Percentiles rank a stretch among this genome's conserved stretches.
These are phyloP conservation scores for Mixornis gularis DNA, from an alignment of 2,113 vertebrate genomes.

Conservation along the genomic window DNA sequence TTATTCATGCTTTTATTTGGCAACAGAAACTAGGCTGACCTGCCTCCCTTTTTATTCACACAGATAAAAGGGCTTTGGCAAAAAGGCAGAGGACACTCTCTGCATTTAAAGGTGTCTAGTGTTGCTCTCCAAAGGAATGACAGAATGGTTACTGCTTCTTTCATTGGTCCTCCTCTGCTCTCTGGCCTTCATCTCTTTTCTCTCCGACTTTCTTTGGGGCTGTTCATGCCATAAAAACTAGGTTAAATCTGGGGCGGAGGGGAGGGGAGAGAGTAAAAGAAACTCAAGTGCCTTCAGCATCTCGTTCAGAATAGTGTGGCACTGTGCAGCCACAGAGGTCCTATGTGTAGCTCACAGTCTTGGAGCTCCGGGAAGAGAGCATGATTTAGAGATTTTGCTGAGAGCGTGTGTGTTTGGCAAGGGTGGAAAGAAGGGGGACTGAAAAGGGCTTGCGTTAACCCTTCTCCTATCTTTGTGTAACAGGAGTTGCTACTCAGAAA, in stretches of 20 bases:
- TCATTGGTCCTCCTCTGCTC: slow-evolving; percentile 60
- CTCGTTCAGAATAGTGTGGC: slow-evolving; percentile 54
- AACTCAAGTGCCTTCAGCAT: slow-evolving; percentile 63
- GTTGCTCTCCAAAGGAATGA: slow-evolving; percentile 66
- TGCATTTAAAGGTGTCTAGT: slow-evolving; percentile 61
- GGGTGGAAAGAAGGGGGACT: not conserved
- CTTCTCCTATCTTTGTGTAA: slow-evolving; percentile 11
- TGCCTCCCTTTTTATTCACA: slow-evolving; percentile 55
- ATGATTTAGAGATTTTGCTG: slow-evolving; percentile 47
- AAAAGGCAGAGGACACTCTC: slow-evolving; percentile 43
- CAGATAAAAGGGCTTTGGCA: slow-evolving; percentile 51
- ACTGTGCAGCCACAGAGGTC: slow-evolving; percentile 51
- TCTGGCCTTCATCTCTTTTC: slow-evolving; percentile 54
- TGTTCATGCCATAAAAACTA: slow-evolving; percentile 67
- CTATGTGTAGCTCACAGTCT: slow-evolving; percentile 24
- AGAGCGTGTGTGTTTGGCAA: not conserved
- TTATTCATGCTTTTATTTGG: slow-evolving; percentile 65
- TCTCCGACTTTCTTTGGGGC: slow-evolving; percentile 63
- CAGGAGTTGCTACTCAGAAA: not conserved
- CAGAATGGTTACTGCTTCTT: slow-evolving; percentile 66
- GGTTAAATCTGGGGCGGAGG: slow-evolving; percentile 65
- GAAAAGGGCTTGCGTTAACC: slow-evolving; percentile 14
- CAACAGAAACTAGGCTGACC: slow-evolving; percentile 59
- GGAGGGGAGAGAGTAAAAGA: slow-evolving; percentile 54
- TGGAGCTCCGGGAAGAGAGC: slow-evolving; percentile 15